phyloP scores from a whole-genome alignment of 92 coral and sea anemone species.

The Porites rus region DNA sequence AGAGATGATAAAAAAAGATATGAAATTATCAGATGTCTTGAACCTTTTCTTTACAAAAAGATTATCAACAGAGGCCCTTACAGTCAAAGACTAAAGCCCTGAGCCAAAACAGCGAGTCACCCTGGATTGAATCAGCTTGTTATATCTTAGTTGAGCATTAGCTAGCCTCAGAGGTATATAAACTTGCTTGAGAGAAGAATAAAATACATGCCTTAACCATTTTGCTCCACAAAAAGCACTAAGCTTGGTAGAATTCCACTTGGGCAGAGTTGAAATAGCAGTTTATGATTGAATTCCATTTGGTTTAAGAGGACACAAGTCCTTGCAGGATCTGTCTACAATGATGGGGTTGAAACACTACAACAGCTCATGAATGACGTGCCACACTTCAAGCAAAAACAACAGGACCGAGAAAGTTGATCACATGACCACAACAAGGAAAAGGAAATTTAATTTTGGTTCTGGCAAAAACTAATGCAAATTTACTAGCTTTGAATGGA shows the following conservation, averaged over 20 bases:
- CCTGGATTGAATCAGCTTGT: background rate
- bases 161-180: background rate
- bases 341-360: background rate
- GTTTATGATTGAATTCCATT: constrained; percentile 66
- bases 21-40: constrained; percentile 6
- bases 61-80: background rate
- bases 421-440: constrained; percentile 75
- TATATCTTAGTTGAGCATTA: background rate
- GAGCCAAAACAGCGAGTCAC: background rate
- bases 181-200: background rate
- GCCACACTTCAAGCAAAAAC: constrained; percentile 13
- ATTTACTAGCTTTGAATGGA: constrained; percentile 60
- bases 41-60: background rate
- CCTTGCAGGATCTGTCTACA: background rate
- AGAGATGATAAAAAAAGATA: background rate
- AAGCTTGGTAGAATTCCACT: constrained; percentile 62
- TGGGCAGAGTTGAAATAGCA: constrained; percentile 30
- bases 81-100: background rate
- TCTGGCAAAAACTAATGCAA: constrained; percentile 71
- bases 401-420: constrained; percentile 31
- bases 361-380: background rate
- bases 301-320: constrained; percentile 21
- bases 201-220: constrained; percentile 91
- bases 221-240: constrained; percentile 47
- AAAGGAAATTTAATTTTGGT: constrained; percentile 45